Percentiles rank a stretch among this genome's conserved stretches.
Conservation (phyloP, 2,797 vertebrate genomes). For the Fratercula arctica region DNA sequence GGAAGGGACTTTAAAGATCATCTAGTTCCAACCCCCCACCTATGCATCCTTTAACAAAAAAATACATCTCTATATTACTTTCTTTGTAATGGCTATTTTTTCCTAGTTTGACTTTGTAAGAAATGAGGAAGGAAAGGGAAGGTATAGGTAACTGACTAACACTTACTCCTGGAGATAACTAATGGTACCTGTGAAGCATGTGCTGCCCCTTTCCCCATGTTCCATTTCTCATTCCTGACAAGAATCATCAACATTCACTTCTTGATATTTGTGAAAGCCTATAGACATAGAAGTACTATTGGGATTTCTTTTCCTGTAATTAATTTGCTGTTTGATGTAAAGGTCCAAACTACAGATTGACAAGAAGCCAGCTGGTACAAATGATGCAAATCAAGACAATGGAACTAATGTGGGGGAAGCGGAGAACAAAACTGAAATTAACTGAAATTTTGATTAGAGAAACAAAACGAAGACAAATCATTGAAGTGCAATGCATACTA, state of each 20-base stretch:
- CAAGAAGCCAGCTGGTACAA: slow-evolving; percentile 73
- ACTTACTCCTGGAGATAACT: background rate
- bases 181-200: slow-evolving; percentile 7
- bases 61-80: background rate
- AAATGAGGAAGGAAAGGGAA: background rate
- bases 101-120: background rate
- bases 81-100: background rate
- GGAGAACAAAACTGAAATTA: slow-evolving; percentile 44
- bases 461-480: slow-evolving; percentile 48
- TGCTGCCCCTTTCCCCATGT: background rate
- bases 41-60: background rate
- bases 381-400: slow-evolving; percentile 74
- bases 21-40: no score
- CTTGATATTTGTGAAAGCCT: slow-evolving; percentile 63
- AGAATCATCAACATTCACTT: slow-evolving; percentile 55
- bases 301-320: slow-evolving; percentile 73
- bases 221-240: slow-evolving; percentile 41
- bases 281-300: slow-evolving; percentile 33
- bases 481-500: slow-evolving; percentile 64
- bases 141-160: background rate
- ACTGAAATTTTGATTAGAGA: slow-evolving; percentile 69
- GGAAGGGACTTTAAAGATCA: no score
- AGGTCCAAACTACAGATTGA: slow-evolving; percentile 71
- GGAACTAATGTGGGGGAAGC: slow-evolving; percentile 45
- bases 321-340: slow-evolving; percentile 76